Percentiles rank a stretch among this genome's conserved stretches.
phyloP scores from a whole-genome alignment of 2,797 vertebrate species.

The Luscinia megarhynchos region DNA sequence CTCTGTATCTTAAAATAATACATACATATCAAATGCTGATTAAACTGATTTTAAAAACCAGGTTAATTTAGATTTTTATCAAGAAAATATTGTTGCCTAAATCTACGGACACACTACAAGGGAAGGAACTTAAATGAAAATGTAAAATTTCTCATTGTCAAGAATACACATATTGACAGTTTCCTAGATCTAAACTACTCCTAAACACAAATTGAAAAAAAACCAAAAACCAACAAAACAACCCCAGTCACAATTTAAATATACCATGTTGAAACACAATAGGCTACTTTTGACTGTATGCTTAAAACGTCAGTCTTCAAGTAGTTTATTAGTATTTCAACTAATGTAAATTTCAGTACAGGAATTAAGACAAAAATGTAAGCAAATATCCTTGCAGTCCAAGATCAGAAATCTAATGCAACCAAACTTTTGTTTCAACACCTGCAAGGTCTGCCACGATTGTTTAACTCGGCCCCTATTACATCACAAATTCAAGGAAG shows the following conservation, averaged over 20 bases:
- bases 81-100: background rate
- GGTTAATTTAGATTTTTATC: background rate
- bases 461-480: slow-evolving; percentile 42
- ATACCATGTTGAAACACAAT: background rate
- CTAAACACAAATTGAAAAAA: background rate
- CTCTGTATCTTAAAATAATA: background rate
- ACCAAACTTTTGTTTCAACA: slow-evolving; percentile 44
- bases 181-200: background rate
- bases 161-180: background rate
- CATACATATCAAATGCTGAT: background rate
- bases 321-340: background rate
- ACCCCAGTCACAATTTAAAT: background rate
- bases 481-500: slow-evolving; percentile 50
- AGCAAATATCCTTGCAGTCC: background rate
- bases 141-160: background rate
- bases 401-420: slow-evolving; percentile 25
- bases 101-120: background rate
- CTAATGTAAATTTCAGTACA: background rate
- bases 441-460: background rate
- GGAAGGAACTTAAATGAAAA: background rate
- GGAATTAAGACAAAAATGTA: background rate
- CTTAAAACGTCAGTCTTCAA: background rate
- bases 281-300: background rate
- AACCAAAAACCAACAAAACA: background rate
- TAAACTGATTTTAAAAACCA: background rate